Percentiles rank a stretch among this genome's conserved stretches.
Evolutionary conservation across 2,888 invertebrate genomes (phyloP).

Genomic region (Proisotoma minuta): DNA sequence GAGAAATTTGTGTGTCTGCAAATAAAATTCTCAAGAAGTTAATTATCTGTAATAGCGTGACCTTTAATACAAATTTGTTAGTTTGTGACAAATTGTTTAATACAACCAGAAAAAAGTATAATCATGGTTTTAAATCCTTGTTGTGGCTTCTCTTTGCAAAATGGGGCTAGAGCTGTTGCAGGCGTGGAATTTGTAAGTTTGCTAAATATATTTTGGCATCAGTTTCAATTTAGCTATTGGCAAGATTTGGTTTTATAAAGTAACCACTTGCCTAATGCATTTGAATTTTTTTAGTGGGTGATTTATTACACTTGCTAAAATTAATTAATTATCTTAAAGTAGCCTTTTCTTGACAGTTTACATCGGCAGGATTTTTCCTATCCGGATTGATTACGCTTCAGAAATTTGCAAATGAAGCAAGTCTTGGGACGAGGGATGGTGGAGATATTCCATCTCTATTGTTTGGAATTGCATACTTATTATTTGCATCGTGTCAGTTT

Average conservation of each 20-base stretch:
- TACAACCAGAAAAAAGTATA: background rate
- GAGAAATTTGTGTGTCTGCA: background rate
- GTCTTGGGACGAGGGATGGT: background rate
- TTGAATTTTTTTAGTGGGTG: too few relatives aligned
- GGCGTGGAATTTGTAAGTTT: slow-evolving; percentile 8
- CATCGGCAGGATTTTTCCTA: slow-evolving; percentile 6
- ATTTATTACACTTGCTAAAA: too few relatives aligned
- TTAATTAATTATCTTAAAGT: too few relatives aligned
- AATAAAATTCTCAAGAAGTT: background rate
- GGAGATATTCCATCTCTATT: slow-evolving; percentile 2
- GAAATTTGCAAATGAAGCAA: slow-evolving; percentile 4
- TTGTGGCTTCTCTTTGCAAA: slow-evolving; percentile 1
- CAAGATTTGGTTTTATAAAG: too few relatives aligned
- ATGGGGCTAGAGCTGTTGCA: background rate
- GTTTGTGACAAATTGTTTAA: background rate
- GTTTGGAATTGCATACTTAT: slow-evolving; percentile 8
- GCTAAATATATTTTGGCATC: background rate
- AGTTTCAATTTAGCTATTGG: background rate
- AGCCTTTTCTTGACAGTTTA: too few relatives aligned
- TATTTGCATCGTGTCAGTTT: slow-evolving; percentile 1
- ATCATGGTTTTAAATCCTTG: background rate
- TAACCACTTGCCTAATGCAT: too few relatives aligned
- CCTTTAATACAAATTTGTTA: background rate
- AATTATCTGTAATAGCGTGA: background rate
- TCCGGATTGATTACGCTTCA: background rate